Base-by-base conservation (phyloP, 2,888 invertebrate genomes). In the Apocheima hispidaria region DNA sequence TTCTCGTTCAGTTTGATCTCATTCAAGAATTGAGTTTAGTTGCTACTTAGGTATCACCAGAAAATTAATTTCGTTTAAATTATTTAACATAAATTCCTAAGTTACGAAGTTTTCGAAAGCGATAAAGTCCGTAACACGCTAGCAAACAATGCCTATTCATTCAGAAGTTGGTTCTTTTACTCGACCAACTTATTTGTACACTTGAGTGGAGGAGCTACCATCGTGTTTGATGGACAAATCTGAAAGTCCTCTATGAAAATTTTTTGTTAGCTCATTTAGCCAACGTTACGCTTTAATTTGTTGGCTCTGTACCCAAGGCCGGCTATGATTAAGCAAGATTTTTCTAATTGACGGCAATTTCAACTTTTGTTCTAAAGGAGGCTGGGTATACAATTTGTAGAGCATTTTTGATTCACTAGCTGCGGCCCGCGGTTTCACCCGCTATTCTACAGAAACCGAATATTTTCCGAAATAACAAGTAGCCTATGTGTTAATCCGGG, bases 141-240 rank as follows among this genome's bases (percentile, higher is more conserved):
- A 30, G 26, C 7, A 50, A 50, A 50, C 36, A 50, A 50, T 38
- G 16, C 20, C 50, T 38, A 50, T 50, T 50, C 50, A 50, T 50
- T n/a, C 50, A 36, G 26, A 38, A 50, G 26, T 38, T 50, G 30
- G 20, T 5, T 46, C 14, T 18, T 46, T 46, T 30, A 28, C 12
- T n/a, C 14, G 23, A 16, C 28, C 16, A 28, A 28, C 28, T 28
- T 28, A 16, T 28, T 14, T 14, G 23, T 43, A 9, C 28, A 44
- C 10, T 18, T 16, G 7, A 28, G 10, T 2, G 10, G 10, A 4
- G 26, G 28, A 14, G 44, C 44, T n/a, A 44, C 9, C 4, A 6
- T 44, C 44, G 28, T 28, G 18, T 44, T 44, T 43, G 5, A 4
- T 12, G 2, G 6, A 12, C 6, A 7, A 41, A 41, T 21, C 12